Percentiles rank a stretch among this genome's conserved stretches.
Evolutionary conservation across 2,888 invertebrate species (phyloP).

Genomic region (Cremastinae sp.): DNA sequence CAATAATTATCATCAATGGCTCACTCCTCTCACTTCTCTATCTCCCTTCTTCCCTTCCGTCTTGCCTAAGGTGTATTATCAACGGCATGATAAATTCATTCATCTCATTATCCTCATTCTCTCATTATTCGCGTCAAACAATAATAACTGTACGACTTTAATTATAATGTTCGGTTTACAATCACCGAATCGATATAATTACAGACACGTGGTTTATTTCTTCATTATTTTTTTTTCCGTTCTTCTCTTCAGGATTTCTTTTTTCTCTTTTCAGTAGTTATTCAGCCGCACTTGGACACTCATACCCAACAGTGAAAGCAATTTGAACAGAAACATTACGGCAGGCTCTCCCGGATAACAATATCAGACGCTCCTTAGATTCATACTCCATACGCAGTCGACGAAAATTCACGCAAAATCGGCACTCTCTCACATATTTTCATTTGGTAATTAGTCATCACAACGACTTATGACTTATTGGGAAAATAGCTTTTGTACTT

Average conservation of each 20-base stretch:
- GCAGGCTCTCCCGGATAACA: conserved; percentile 52
- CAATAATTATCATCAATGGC: conserved; percentile 71
- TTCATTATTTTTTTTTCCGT: conserved; percentile 35
- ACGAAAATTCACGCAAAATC: conserved; percentile 37
- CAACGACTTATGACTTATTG: conserved; percentile 71
- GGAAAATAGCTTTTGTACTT: conserved; percentile 76
- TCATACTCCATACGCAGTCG: conserved; percentile 68
- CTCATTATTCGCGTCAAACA: conserved; percentile 59
- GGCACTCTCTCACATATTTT: conserved; percentile 65
- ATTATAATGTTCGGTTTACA: conserved; percentile 52
- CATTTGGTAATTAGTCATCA: conserved; percentile 76
- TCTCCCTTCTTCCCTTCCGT: not conserved
- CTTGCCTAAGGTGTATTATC: conserved; percentile 61
- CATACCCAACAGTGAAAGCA: conserved; percentile 67
- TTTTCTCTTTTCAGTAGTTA: conserved; percentile 54
- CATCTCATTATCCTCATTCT: too few relatives aligned
- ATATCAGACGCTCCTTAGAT: conserved; percentile 53
- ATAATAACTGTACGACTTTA: conserved; percentile 39
- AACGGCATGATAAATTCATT: too few relatives aligned
- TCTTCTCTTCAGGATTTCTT: conserved; percentile 50
- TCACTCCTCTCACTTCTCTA: conserved; percentile 62
- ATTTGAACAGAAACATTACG: conserved; percentile 67
- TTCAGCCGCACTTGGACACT: conserved; percentile 61
- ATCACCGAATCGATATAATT: conserved; percentile 71
- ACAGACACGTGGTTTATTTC: conserved; percentile 67